Evolutionary conservation across 1,140 invertebrate genomes (phyloP), one percentile per base, ranked within the genome.

Genomic region (Hetaerina americana): DNA sequence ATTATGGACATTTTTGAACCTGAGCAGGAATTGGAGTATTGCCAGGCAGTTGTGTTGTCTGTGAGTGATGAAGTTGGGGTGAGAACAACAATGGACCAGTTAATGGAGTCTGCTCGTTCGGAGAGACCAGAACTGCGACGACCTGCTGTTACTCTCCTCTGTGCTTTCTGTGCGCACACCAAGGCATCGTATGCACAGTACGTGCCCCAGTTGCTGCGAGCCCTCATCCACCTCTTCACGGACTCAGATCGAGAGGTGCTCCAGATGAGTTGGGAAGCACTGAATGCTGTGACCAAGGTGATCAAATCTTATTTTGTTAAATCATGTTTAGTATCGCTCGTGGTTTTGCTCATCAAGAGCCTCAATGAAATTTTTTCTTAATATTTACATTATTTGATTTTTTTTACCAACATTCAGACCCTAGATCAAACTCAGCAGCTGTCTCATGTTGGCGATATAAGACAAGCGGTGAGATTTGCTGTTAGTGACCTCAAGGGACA

Each of bases 381-480:
- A 15, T 67, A 66, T 66, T 22, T 71, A 72, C 69, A 18, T 26
- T 72, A 28, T 70, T 26, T 26, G 25, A 71, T 66, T 70, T 70
- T 69, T 72, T 73, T 27, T 73, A 68, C 74, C 70, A 73, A 71
- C 71, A 80, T 80, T 26, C 74, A 89, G 86, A 92, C 89, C 75
- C 81, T 97, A 57, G 90, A 92, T 80, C 84, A 91, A 2, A 85
- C 90, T 74, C 89, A 93, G 75, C 92, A 93, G 83, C 87, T 93
- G 3, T 84, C 86, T 18, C 92, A 95, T 77, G 92, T 98, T 24
- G 84, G 87, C 8, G 95, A 97, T 80, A 89, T 98, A 67, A 85
- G 95, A 67, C 94, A 96, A 83, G 94, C 95, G 27, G 89, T 98
- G 12, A 85, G 92, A 66, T 95, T 91, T 84, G 95, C 94, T 49